phyloP scores from a whole-genome alignment of 2,797 vertebrate genomes.

The Pipistrellus nathusii region DNA sequence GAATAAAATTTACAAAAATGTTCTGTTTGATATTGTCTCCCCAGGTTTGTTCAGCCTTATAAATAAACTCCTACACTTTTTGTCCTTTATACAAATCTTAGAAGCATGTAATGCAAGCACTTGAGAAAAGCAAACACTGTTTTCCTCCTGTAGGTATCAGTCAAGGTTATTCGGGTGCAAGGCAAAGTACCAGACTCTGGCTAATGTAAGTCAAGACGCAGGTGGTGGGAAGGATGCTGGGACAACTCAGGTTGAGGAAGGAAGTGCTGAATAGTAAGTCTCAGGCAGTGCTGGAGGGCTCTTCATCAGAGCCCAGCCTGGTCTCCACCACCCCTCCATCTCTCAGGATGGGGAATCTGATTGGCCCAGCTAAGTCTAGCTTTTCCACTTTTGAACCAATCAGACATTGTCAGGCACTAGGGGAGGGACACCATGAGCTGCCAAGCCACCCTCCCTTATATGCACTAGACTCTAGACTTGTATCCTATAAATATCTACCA shows the following conservation, averaged over 20 bases:
- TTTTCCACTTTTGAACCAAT: neutral
- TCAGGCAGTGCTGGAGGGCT: neutral
- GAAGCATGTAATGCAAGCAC: neutral
- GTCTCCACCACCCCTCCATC: neutral
- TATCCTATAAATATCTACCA: neutral
- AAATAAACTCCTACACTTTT: neutral
- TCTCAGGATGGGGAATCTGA: neutral
- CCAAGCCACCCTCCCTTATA: neutral
- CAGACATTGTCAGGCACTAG: neutral
- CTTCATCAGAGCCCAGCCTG: neutral
- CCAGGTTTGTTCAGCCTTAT: neutral
- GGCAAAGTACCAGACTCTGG: neutral
- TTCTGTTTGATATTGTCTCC: neutral
- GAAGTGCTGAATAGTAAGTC: neutral
- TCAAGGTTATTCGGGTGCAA: neutral
- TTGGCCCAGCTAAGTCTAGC: neutral
- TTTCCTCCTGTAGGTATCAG: neutral
- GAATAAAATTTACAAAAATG: slow-evolving; percentile 42
- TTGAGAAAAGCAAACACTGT: neutral
- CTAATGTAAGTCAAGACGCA: neutral
- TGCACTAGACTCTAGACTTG: neutral
- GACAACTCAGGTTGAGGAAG: neutral
- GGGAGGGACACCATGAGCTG: neutral
- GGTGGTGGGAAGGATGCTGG: neutral
- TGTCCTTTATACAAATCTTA: neutral